Conservation (phyloP, 2,113 vertebrate genomes). For the Macroglossus sobrinus region DNA sequence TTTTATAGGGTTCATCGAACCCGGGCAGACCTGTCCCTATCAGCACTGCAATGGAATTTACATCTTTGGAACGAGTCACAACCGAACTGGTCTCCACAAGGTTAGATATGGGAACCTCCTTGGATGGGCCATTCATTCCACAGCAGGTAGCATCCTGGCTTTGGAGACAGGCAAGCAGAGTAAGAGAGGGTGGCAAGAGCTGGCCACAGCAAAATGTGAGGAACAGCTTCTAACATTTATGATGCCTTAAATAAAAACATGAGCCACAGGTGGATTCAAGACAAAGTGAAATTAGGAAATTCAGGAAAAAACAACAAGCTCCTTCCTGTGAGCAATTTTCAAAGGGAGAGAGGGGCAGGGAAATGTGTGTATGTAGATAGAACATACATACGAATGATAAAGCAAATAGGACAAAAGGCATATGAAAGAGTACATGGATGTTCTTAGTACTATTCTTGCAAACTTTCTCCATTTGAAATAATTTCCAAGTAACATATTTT, state of each 20-base stretch:
- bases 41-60: not conserved
- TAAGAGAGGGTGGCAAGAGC: not conserved
- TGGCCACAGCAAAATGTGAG: not conserved
- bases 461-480: not conserved
- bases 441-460: not conserved
- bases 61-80: not conserved
- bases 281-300: not conserved
- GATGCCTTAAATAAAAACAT: not conserved
- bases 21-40: not conserved
- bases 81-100: not conserved
- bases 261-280: not conserved
- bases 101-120: not conserved
- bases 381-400: not conserved
- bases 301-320: not conserved
- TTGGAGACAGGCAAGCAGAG: not conserved
- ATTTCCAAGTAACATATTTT: not conserved
- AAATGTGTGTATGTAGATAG: accelerated
- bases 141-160: not conserved
- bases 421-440: not conserved
- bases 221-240: not conserved
- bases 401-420: not conserved
- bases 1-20: not conserved
- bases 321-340: not conserved
- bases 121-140: not conserved
- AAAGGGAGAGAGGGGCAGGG: accelerated